These are phyloP conservation scores for Percopsis omiscomaycus DNA, from an alignment of 2,797 vertebrate genomes.

Conservation along the genomic window DNA sequence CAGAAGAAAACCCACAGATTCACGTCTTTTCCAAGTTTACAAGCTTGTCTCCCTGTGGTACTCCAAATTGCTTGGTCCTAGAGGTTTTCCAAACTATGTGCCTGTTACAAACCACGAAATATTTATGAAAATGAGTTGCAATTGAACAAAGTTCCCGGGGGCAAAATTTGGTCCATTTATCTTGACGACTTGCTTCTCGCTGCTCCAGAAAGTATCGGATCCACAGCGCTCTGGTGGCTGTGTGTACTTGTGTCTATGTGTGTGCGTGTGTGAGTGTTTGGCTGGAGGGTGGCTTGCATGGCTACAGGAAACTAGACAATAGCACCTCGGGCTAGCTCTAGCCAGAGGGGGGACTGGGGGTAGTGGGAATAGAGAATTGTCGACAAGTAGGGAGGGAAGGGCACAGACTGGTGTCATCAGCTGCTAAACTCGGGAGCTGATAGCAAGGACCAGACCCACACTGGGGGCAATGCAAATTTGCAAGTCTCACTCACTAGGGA, in stretches of 20 bases:
- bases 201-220: constrained; percentile 16
- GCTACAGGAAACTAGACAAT: constrained; percentile 75
- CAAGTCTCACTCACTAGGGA: too few species aligned
- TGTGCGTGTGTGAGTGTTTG: constrained; percentile 5
- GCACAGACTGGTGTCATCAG: constrained; percentile 37
- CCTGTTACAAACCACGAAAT: background rate
- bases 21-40: constrained; percentile 1
- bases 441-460: background rate
- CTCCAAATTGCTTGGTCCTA: background rate
- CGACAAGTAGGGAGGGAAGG: constrained; percentile 15
- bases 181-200: constrained; percentile 7
- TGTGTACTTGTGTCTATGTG: constrained; percentile 10
- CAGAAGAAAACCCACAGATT: constrained; percentile 33
- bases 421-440: constrained; percentile 25
- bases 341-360: constrained; percentile 27
- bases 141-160: background rate
- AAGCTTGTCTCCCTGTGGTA: background rate
- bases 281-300: constrained; percentile 30
- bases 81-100: background rate
- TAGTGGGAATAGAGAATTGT: constrained; percentile 30
- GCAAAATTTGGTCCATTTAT: constrained; percentile 8
- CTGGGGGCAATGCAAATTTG: too few species aligned
- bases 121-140: background rate
- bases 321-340: constrained; percentile 47
- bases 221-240: constrained; percentile 23